A percentile compares a stretch with the other conserved stretches of the same genome.
phyloP scores from a whole-genome alignment of 2,888 invertebrate genomes.

The Halocaridina rubra region DNA sequence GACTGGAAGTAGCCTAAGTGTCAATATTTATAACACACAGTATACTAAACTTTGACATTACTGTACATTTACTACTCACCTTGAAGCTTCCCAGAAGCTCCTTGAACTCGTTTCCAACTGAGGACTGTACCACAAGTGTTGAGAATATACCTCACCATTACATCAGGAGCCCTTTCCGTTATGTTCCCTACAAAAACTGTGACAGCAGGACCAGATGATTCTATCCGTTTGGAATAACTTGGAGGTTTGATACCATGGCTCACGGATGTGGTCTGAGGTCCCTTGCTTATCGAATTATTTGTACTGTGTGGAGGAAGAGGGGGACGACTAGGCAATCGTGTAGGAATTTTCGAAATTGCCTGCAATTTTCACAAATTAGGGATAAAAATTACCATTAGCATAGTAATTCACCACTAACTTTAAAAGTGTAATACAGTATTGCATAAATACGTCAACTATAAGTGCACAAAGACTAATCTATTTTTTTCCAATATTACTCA shows the following conservation, averaged over 20 bases:
- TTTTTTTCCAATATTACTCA: not conserved
- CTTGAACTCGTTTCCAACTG: conserved; percentile 96
- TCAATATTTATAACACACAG: too few relatives aligned
- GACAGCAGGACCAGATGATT: conserved; percentile 81
- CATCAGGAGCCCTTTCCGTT: conserved; percentile 92
- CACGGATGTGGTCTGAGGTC: conserved; percentile 9
- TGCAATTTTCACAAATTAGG: not conserved
- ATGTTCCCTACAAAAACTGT: conserved; percentile 99
- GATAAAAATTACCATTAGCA: too few relatives aligned
- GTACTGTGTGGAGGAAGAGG: conserved; percentile 13
- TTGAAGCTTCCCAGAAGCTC: conserved; percentile 74
- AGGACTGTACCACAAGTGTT: conserved; percentile 93
- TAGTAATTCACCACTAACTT: too few relatives aligned
- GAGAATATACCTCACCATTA: conserved; percentile 91
- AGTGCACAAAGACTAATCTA: not conserved
- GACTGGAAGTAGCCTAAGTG: too few relatives aligned
- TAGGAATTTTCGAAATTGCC: conserved; percentile 50
- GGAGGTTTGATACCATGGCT: conserved; percentile 54
- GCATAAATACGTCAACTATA: not conserved
- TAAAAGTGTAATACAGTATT: too few relatives aligned
- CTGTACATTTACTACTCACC: too few relatives aligned
- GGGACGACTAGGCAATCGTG: conserved; percentile 35
- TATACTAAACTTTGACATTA: too few relatives aligned
- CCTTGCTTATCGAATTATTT: not conserved
- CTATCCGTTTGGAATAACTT: conserved; percentile 58